Evolutionary conservation across 1,140 invertebrate genomes (phyloP).

Genomic region (Papilio helenus): DNA sequence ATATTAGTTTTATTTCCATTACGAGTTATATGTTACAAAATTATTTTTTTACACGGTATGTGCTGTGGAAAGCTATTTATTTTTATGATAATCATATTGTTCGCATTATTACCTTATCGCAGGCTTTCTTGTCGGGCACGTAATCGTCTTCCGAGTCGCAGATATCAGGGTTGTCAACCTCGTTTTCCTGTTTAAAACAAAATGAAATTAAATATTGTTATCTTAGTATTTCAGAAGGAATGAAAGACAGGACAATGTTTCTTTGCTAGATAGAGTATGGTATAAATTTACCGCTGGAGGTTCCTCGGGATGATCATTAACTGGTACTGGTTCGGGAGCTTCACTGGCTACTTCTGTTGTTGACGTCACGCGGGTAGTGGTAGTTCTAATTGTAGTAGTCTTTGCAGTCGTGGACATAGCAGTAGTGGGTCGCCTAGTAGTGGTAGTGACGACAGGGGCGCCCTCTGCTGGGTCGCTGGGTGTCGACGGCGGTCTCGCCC

Average conservation of each 20-base stretch:
- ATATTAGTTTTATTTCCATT: background rate
- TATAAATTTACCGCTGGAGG: slow-evolving; percentile 61
- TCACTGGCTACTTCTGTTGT: slow-evolving; percentile 33
- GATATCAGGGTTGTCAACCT: slow-evolving; percentile 77
- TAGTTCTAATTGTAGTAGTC: slow-evolving; percentile 25
- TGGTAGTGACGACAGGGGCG: slow-evolving; percentile 64
- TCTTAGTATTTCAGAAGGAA: background rate
- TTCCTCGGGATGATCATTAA: slow-evolving; percentile 48
- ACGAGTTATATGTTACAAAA: background rate
- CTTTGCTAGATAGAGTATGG: background rate
- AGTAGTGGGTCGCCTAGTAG: slow-evolving; percentile 59
- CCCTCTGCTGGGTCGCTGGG: slow-evolving; percentile 74
- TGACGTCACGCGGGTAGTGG: slow-evolving; percentile 22
- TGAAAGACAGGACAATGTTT: background rate
- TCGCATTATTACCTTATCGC: slow-evolving; percentile 64
- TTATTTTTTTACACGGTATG: background rate
- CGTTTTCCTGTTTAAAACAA: slow-evolving; percentile 71
- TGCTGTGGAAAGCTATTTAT: background rate
- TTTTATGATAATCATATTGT: slow-evolving; percentile 29
- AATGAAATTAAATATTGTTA: slow-evolving; percentile 27
- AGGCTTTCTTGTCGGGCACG: slow-evolving; percentile 85
- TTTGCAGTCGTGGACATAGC: slow-evolving; percentile 48
- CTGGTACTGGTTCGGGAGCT: slow-evolving; percentile 16
- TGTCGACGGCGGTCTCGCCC: slow-evolving; percentile 87
- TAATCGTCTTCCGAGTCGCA: slow-evolving; percentile 85